Conservation (phyloP, 2,888 invertebrate species). For the Pristionchus fissidentatus region DNA sequence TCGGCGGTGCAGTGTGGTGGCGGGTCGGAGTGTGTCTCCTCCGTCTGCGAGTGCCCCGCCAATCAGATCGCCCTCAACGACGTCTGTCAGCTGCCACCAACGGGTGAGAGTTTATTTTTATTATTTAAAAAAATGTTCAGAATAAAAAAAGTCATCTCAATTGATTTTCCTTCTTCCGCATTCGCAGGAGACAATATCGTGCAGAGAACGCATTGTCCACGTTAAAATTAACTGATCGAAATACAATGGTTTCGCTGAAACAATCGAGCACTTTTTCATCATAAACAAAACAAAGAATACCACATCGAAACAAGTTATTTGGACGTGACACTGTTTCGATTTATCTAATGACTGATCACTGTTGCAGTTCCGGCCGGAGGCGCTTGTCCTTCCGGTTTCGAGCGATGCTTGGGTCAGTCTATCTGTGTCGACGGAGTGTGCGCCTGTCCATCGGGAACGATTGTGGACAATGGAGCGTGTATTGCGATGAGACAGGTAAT, state of each 20-base stretch:
- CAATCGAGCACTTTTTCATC: no score
- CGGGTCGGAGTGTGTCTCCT: slow-evolving; percentile 55
- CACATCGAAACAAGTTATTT: no score
- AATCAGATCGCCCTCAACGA: slow-evolving; percentile 63
- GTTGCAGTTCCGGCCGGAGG: slow-evolving; percentile 65
- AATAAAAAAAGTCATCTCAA: background rate
- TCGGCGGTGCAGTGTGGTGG: slow-evolving; percentile 56
- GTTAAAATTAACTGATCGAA: no score
- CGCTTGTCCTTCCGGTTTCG: slow-evolving; percentile 66
- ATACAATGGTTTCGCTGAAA: no score
- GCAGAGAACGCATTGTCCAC: no score
- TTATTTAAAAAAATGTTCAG: background rate
- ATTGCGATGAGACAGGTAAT: slow-evolving; percentile 44
- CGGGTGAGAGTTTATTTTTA: slow-evolving; percentile 53
- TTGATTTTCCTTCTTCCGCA: background rate
- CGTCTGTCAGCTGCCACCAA: slow-evolving; percentile 65
- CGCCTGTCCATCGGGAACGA: slow-evolving; percentile 59
- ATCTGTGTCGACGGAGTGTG: slow-evolving; percentile 58
- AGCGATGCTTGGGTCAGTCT: slow-evolving; percentile 69
- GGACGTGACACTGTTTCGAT: background rate
- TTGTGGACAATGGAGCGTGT: slow-evolving; percentile 60
- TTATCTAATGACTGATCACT: background rate
- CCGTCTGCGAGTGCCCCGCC: slow-evolving; percentile 63
- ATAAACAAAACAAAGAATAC: no score
- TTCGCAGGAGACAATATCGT: no score